phyloP scores from a whole-genome alignment of 2,888 invertebrate species.

The Rhingia campestris region DNA sequence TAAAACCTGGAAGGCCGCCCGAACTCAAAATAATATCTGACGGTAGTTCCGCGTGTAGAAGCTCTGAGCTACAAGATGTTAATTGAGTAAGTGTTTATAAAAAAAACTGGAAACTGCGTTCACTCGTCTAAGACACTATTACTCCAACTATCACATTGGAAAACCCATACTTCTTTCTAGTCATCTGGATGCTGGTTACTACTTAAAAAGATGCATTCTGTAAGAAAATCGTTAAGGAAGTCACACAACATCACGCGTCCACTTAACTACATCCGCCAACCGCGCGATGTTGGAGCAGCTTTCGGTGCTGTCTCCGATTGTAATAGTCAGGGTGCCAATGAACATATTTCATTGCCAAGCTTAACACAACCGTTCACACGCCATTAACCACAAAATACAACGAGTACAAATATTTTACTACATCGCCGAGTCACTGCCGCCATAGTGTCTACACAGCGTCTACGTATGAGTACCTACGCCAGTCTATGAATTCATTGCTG shows the following conservation, averaged over 20 bases:
- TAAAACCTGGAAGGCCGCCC: too few species aligned
- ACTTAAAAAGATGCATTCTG: background rate
- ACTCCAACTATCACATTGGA: background rate
- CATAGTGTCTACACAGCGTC: conserved; percentile 7
- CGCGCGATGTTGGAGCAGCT: conserved; percentile 3
- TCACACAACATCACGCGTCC: conserved; percentile 7
- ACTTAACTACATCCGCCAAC: conserved; percentile 49
- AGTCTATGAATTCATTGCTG: conserved; percentile 13
- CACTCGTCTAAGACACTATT: too few species aligned
- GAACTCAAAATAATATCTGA: too few species aligned
- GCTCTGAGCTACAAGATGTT: too few species aligned
- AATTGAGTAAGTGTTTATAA: too few species aligned
- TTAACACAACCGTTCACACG: conserved; percentile 37
- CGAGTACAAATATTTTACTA: conserved; percentile 23
- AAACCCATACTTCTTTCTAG: background rate
- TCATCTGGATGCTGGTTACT: background rate
- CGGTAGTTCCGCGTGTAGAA: too few species aligned
- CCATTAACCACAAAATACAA: conserved; percentile 28
- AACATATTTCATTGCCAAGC: conserved; percentile 46
- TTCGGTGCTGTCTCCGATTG: conserved; percentile 18
- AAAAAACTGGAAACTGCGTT: too few species aligned
- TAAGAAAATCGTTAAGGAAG: conserved; percentile 2
- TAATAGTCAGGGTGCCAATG: conserved; percentile 2
- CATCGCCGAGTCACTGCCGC: conserved; percentile 15
- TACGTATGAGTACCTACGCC: conserved; percentile 7